Evolutionary conservation across 92 coral and sea anemone species (phyloP), one percentile per base, ranked within the genome.

Genomic region (Diadumene lineata): DNA sequence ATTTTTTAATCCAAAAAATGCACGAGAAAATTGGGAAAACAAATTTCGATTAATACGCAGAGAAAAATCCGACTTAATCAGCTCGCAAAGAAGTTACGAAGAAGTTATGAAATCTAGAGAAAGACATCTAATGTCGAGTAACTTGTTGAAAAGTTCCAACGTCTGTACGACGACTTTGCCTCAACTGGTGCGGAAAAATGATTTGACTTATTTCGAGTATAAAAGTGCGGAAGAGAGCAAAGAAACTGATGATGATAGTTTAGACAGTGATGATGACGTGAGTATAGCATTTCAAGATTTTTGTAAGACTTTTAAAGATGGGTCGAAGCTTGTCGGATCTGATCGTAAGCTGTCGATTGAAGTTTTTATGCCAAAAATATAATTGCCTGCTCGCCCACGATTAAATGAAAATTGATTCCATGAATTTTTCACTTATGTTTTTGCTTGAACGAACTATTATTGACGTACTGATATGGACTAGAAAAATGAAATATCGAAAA

Each of bases 301-400:
- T 34, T 78, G 57, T 21, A 53, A 50, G 46, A 78, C 82, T 8
- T 68, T 34, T 22, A 57, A 68, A 16, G 82, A 78, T 66, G 82
- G 82, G 4, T 78, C 82, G 13, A 78, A 57, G 43, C 21, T 78
- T 11, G 57, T 53, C 15, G 82, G 75, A 13, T 68, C 75, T 9
- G 33, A 68, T 55, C 82, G 61, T 16, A 78, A 60, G 43, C 44
- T 78, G 23, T 68, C 75, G 7, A 68, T 78, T 57, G 82, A 78
- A 68, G 64, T 78, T 21, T 78, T 78, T 28, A 78, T 78, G 82
- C 82, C 82, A 11, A 78, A 78, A 68, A 68, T 78, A 63, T 62
- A 53, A 53, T 38, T 4, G 6, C 6, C 13, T 38, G 48, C n/a
- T n/a, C n/a, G n/a, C n/a, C n/a, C n/a, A n/a, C n/a, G n/a, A n/a